These are phyloP conservation scores for Rhinoderma darwinii DNA, from an alignment of 2,113 vertebrate genomes.

Conservation along the genomic window DNA sequence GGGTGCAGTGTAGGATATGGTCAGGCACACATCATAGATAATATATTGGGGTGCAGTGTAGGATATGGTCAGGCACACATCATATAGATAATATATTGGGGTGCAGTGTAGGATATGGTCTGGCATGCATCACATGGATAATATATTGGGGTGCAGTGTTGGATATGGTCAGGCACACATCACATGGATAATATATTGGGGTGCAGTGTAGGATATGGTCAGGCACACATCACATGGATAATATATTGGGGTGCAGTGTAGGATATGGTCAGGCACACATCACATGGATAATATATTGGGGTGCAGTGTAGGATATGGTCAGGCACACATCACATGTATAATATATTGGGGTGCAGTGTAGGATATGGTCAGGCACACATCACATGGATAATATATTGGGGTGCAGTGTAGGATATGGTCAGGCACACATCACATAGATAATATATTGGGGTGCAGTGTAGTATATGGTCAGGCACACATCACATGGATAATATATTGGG, in stretches of 20 bases:
- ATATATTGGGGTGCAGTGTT: background rate
- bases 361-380: background rate
- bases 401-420: no score
- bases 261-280: no score
- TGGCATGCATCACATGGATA: no score
- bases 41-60: background rate
- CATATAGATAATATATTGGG: background rate
- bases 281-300: background rate
- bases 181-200: background rate
- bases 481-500: background rate
- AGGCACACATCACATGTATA: no score
- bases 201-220: background rate
- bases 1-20: no score
- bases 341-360: background rate
- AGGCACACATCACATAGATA: background rate
- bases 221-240: background rate
- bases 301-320: background rate
- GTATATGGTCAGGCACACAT: background rate
- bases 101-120: no score
- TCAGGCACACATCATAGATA: background rate
- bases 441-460: background rate
- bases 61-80: background rate
- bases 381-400: background rate
- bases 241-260: background rate
- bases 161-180: no score